phyloP scores from a whole-genome alignment of 2,888 invertebrate genomes.

The Deroplatys truncata region DNA sequence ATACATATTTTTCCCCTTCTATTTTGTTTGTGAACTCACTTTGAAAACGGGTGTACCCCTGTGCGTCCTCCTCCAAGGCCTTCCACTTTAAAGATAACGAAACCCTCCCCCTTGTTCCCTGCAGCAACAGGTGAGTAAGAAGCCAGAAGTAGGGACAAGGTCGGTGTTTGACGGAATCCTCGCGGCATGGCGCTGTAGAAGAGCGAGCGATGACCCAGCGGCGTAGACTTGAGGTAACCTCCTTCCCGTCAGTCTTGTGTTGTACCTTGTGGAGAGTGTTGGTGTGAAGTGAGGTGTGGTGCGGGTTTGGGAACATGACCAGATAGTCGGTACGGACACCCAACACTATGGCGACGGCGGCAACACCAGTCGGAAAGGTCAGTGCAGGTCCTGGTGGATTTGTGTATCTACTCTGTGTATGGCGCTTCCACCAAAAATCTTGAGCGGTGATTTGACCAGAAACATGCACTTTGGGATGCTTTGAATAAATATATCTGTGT shows the following conservation, averaged over 20 bases:
- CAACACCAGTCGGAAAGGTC: not conserved
- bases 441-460: no score
- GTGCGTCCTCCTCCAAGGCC: no score
- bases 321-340: not conserved
- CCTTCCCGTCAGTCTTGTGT: not conserved
- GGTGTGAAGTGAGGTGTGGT: not conserved
- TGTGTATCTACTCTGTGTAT: no score
- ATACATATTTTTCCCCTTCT: no score
- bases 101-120: not conserved
- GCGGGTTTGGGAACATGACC: not conserved
- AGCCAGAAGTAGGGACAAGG: not conserved
- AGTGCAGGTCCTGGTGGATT: not conserved
- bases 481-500: no score
- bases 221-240: not conserved
- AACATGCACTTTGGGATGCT: no score
- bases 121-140: not conserved
- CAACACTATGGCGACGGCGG: not conserved
- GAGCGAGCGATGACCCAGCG: conserved; percentile 19
- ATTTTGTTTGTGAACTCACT: no score
- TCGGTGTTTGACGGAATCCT: not conserved
- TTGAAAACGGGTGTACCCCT: no score
- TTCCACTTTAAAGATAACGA: not conserved
- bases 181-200: conserved; percentile 3
- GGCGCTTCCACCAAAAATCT: no score
- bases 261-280: not conserved